phyloP scores from a whole-genome alignment of 1,140 invertebrate genomes.

The Drosophila kikkawai region DNA sequence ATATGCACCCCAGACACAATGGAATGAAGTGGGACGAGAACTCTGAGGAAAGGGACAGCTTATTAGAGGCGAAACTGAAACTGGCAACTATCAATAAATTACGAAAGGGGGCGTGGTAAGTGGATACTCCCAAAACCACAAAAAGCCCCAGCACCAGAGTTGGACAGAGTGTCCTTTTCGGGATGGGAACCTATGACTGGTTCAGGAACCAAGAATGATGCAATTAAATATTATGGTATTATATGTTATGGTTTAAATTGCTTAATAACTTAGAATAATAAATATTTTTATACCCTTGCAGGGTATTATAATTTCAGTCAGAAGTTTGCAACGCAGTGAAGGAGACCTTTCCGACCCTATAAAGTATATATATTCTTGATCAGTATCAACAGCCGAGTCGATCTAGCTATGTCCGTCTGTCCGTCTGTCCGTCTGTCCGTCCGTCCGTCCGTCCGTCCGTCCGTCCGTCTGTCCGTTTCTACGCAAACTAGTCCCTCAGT shows the following conservation, averaged over 20 bases:
- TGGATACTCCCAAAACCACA: slow-evolving; percentile 3
- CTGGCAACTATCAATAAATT: slow-evolving; percentile 75
- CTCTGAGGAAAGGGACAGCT: slow-evolving; percentile 16
- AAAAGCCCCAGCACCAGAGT: slow-evolving; percentile 22
- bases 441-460: no score
- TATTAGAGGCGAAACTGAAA: slow-evolving; percentile 49
- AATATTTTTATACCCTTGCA: no score
- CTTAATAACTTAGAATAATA: background rate
- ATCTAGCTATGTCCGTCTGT: no score
- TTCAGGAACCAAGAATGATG: background rate
- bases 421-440: no score
- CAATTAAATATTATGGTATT: background rate
- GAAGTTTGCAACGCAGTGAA: no score
- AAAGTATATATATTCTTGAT: no score
- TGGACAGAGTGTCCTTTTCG: background rate
- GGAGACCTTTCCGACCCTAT: no score
- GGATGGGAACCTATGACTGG: background rate
- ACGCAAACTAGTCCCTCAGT: no score
- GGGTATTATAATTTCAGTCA: no score
- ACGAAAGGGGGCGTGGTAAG: slow-evolving; percentile 50
- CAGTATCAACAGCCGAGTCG: no score
- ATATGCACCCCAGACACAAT: slow-evolving; percentile 60
- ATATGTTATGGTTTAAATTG: background rate
- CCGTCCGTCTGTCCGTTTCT: no score
- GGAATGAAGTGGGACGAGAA: slow-evolving; percentile 21